These are phyloP conservation scores for Labroides dimidiatus DNA, from an alignment of 2,797 vertebrate genomes.

Conservation along the genomic window DNA sequence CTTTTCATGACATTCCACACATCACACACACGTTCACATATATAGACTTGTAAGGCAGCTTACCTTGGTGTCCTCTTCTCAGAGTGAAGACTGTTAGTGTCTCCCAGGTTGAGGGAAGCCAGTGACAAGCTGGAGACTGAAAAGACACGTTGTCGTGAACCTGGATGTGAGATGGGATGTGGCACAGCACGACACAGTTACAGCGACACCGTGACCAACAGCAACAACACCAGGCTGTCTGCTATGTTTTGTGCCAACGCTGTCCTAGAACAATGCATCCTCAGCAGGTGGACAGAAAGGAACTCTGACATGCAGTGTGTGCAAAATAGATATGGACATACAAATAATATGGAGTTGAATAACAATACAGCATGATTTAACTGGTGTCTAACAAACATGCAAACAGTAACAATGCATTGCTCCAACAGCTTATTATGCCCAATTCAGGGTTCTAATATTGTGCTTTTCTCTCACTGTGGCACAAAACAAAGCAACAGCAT, in stretches of 20 bases:
- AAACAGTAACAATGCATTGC: constrained; percentile 10
- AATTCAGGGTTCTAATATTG: background rate
- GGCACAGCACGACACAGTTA: constrained; percentile 70
- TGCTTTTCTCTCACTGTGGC: constrained; percentile 34
- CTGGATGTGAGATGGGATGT: constrained; percentile 76
- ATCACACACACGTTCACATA: background rate
- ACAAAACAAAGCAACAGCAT: constrained; percentile 76
- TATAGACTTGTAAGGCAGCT: constrained; percentile 49
- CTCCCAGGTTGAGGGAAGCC: constrained; percentile 93
- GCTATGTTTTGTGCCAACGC: constrained; percentile 62
- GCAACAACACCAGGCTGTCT: constrained; percentile 66
- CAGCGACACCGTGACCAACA: constrained; percentile 51
- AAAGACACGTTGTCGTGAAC: constrained; percentile 91
- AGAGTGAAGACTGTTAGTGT: constrained; percentile 91
- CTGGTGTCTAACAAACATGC: background rate
- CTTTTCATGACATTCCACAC: no score
- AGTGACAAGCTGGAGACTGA: constrained; percentile 97
- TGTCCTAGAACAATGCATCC: constrained; percentile 26
- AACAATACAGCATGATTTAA: background rate
- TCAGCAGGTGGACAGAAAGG: background rate
- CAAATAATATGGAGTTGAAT: constrained; percentile 10
- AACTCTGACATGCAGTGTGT: background rate
- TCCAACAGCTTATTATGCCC: background rate
- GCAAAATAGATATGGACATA: background rate
- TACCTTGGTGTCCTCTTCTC: constrained; percentile 95